These are phyloP conservation scores for Chironomus tentans DNA, from an alignment of 2,888 invertebrate genomes.

Conservation along the genomic window DNA sequence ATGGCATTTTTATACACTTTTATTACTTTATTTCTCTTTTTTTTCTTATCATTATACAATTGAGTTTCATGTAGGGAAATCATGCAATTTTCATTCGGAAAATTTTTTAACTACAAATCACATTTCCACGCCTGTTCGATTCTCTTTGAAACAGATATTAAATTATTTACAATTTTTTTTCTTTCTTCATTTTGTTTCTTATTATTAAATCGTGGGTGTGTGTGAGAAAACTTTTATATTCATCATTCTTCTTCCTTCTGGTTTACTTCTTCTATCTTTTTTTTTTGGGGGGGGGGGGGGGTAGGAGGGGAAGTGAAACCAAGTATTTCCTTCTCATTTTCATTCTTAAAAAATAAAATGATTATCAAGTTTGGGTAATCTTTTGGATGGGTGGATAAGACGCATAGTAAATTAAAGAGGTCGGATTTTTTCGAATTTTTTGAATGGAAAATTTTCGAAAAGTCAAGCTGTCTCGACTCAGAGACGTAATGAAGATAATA, in stretches of 20 bases:
- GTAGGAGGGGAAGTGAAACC: no score
- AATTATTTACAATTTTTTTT: constrained; percentile 14
- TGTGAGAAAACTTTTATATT: background rate
- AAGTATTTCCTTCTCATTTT: background rate
- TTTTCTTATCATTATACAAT: background rate
- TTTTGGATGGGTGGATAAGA: background rate
- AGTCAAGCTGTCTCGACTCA: no score
- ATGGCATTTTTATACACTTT: constrained; percentile 13
- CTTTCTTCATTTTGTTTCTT: background rate
- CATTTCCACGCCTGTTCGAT: constrained; percentile 18
- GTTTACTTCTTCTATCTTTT: background rate
- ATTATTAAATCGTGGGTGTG: background rate
- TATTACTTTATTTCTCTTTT: background rate
- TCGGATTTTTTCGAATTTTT: no score
- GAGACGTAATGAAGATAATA: no score
- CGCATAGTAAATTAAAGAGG: no score
- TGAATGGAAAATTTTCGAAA: no score
- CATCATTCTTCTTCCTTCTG: background rate
- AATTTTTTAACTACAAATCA: background rate
- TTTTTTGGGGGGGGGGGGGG: no score
- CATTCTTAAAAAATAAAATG: no score
- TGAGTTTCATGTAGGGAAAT: constrained; percentile 23
- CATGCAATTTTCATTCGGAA: constrained; percentile 2
- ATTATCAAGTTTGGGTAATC: no score
- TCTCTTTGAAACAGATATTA: constrained; percentile 9